Evolutionary conservation across 2,888 invertebrate species (phyloP).

Genomic region (Frankliniella fusca): DNA sequence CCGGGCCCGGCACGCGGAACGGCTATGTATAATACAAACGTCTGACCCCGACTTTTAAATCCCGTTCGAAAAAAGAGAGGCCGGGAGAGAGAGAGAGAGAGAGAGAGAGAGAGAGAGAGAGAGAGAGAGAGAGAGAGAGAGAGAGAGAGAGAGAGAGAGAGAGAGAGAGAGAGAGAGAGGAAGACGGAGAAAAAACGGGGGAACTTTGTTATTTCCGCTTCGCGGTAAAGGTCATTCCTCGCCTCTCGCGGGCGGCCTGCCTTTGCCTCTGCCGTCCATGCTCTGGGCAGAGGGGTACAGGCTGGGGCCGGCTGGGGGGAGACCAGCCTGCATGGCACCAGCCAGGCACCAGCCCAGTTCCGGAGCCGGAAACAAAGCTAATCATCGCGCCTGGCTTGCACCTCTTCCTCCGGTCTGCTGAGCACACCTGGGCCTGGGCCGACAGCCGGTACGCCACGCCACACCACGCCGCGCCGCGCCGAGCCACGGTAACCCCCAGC

Average conservation of each 20-base stretch:
- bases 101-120: too few species aligned
- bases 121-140: too few species aligned
- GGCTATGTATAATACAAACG: too few species aligned
- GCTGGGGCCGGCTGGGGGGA: not conserved
- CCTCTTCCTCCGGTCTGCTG: not conserved
- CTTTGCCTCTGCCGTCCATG: not conserved
- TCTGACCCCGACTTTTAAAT: too few species aligned
- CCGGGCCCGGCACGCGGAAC: too few species aligned
- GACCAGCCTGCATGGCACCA: too few species aligned
- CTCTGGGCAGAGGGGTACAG: not conserved
- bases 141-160: too few species aligned
- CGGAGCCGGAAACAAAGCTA: conserved; percentile 10
- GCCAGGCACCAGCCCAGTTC: too few species aligned
- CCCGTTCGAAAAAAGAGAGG: too few species aligned
- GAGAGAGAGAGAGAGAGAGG: not conserved
- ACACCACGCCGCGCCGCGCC: not conserved
- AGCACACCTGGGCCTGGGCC: not conserved
- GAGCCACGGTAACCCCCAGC: not conserved
- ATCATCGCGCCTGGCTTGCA: not conserved
- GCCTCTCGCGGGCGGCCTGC: not conserved
- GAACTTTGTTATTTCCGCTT: too few species aligned
- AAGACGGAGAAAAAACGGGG: too few species aligned
- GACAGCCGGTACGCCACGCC: not conserved
- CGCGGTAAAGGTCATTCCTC: not conserved
- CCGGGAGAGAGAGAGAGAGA: too few species aligned